These are phyloP conservation scores for Psephotus haematonotus DNA, from an alignment of 2,113 vertebrate genomes.

Conservation along the genomic window DNA sequence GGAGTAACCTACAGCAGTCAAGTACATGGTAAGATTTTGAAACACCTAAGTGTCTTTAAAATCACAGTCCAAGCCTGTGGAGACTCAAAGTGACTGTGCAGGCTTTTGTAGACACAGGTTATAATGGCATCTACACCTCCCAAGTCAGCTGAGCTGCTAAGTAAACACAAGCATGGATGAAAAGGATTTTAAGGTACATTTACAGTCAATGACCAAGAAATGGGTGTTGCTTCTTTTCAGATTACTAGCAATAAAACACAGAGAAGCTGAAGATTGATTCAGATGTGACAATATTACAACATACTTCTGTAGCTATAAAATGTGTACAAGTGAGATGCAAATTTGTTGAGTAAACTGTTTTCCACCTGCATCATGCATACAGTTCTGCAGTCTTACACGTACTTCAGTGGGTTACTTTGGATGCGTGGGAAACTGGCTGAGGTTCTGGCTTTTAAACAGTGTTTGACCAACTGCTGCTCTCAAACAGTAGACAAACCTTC, in stretches of 20 bases:
- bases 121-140: neutral
- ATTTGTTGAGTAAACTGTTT: neutral
- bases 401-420: neutral
- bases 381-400: fast-evolving
- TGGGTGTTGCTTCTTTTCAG: neutral
- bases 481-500: neutral
- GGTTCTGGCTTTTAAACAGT: neutral
- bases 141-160: neutral
- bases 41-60: neutral
- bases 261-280: neutral
- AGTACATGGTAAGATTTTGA: neutral
- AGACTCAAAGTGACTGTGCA: neutral
- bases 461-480: neutral
- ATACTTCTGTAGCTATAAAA: neutral
- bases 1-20: neutral
- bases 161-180: neutral
- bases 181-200: neutral
- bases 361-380: neutral
- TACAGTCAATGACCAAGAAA: neutral
- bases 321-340: neutral
- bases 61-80: neutral
- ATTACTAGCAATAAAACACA: neutral
- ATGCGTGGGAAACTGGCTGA: neutral
- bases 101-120: neutral
- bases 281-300: neutral